phyloP scores from a whole-genome alignment of 2,888 invertebrate species.

The Ophonus ardosiacus region DNA sequence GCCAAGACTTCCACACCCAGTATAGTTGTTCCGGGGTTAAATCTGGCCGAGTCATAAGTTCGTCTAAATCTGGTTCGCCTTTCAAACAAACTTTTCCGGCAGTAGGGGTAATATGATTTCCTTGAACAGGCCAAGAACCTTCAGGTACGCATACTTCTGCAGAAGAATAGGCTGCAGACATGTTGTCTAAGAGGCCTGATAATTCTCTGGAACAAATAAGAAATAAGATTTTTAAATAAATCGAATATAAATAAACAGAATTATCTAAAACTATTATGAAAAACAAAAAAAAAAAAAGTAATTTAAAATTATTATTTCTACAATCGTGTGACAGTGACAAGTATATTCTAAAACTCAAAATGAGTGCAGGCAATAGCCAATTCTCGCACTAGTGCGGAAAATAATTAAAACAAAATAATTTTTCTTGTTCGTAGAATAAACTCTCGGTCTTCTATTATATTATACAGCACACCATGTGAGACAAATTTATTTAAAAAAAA shows the following conservation, averaged over 20 bases:
- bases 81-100: constrained; percentile 76
- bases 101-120: constrained; percentile 66
- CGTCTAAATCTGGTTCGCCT: constrained; percentile 82
- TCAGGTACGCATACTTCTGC: constrained; percentile 78
- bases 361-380: too few relatives aligned
- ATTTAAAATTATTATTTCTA: too few relatives aligned
- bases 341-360: too few relatives aligned
- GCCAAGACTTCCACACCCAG: constrained; percentile 84
- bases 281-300: too few relatives aligned
- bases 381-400: too few relatives aligned
- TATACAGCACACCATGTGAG: too few relatives aligned
- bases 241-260: background rate
- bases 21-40: constrained; percentile 69
- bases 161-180: constrained; percentile 80
- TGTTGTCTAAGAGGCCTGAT: constrained; percentile 76
- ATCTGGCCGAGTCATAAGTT: constrained; percentile 77
- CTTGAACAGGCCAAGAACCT: constrained; percentile 67
- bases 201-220: constrained; percentile 69
- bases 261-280: background rate
- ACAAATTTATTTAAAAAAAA: too few relatives aligned
- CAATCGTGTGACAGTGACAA: too few relatives aligned
- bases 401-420: too few relatives aligned
- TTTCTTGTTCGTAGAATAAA: too few relatives aligned
- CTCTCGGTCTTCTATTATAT: too few relatives aligned
- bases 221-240: background rate